Evolutionary conservation across 2,113 vertebrate species (phyloP).

Genomic region (Callipepla californica): DNA sequence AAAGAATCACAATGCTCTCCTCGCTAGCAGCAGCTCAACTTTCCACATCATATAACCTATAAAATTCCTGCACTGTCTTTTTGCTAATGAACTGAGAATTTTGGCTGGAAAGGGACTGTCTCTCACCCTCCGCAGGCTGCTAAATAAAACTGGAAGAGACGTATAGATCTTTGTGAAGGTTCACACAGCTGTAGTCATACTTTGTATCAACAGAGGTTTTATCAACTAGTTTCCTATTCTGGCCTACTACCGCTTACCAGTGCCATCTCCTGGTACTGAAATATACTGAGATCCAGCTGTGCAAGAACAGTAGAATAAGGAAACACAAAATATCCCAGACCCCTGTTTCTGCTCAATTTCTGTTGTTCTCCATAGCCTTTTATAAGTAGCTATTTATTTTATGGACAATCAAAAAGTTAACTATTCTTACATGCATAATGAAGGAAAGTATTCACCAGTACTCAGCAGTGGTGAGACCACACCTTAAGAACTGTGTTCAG

Average conservation of each 20-base stretch:
- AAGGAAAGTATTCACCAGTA: neutral
- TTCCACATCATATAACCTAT: neutral
- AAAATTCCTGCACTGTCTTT: neutral
- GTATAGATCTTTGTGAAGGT: neutral
- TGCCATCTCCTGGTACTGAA: constrained; percentile 37
- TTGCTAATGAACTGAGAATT: neutral
- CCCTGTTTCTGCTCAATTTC: neutral
- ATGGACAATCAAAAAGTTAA: neutral
- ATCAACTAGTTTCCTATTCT: neutral
- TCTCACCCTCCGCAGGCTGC: neutral
- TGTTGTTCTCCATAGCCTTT: neutral
- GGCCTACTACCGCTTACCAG: neutral
- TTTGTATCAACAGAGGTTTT: neutral
- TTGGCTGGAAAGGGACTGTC: neutral
- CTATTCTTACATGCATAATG: neutral
- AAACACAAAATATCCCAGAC: neutral
- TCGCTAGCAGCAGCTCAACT: neutral
- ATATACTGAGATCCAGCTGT: neutral
- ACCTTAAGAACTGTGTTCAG: too few relatives aligned
- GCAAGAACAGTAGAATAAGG: neutral
- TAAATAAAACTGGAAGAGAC: neutral
- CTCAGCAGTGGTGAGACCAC: too few relatives aligned
- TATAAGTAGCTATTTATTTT: neutral
- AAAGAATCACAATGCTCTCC: neutral
- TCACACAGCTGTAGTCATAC: neutral